Percentiles rank a stretch among this genome's conserved stretches.
phyloP scores from a whole-genome alignment of 2,797 vertebrate genomes.

The Lepilemur septentrionalis region DNA sequence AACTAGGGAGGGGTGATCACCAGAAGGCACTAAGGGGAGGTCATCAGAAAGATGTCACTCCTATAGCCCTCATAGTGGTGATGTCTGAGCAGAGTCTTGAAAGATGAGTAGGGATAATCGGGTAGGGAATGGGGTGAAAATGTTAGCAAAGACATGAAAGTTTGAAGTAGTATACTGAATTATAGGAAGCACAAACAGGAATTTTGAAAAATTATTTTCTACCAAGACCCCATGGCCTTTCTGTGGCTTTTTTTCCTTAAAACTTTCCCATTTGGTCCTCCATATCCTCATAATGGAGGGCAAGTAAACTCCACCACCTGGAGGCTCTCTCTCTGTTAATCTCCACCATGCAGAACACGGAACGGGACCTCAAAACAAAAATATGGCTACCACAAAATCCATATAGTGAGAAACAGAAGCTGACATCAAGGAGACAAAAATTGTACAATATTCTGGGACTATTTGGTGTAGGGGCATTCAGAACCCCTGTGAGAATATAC shows the following conservation, averaged over 20 bases:
- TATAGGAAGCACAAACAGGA: neutral
- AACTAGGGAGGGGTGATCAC: neutral
- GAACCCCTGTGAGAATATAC: neutral
- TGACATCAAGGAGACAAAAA: neutral
- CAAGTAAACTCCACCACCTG: constrained; percentile 35
- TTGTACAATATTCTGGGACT: neutral
- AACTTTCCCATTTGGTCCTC: constrained; percentile 19
- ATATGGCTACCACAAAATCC: constrained; percentile 27
- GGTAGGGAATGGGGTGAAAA: neutral
- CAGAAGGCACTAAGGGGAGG: neutral
- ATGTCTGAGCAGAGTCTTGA: neutral
- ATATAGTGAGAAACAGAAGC: neutral
- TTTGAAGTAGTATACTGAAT: neutral
- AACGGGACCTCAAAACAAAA: neutral
- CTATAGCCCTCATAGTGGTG: neutral
- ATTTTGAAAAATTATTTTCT: constrained; percentile 10
- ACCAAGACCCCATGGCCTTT: neutral
- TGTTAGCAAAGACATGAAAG: neutral
- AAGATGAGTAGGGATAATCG: neutral
- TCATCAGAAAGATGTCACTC: neutral
- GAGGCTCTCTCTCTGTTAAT: neutral
- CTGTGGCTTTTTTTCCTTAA: neutral
- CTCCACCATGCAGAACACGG: neutral
- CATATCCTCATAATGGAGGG: neutral
- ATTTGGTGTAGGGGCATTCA: neutral